Evolutionary conservation across 2,797 vertebrate genomes (phyloP).

Genomic region (Neomorphus geoffroyi): DNA sequence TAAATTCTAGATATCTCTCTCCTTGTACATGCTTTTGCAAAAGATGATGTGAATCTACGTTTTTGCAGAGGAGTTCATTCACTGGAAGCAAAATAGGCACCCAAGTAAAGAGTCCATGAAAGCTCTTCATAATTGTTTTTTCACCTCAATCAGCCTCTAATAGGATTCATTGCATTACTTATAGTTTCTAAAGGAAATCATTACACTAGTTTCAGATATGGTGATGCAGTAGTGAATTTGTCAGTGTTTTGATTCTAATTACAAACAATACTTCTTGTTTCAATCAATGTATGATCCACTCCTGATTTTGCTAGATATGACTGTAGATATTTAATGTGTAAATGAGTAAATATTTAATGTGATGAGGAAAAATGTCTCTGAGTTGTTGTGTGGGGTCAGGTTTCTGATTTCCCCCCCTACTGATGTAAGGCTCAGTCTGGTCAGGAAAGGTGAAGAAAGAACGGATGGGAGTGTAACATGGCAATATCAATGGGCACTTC

Average conservation of each 20-base stretch:
- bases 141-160: not conserved
- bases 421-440: fast-evolving
- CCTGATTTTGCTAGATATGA: not conserved
- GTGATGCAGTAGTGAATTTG: not conserved
- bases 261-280: not conserved
- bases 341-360: not conserved
- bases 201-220: not conserved
- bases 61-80: not conserved
- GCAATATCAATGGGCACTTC: not conserved
- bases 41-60: not conserved
- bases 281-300: not conserved
- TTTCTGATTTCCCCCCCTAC: not conserved
- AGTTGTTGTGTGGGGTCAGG: fast-evolving
- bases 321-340: too few relatives aligned
- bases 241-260: not conserved
- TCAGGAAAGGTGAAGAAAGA: not conserved
- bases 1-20: not conserved
- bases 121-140: not conserved
- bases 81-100: not conserved
- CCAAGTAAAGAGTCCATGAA: not conserved
- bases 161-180: not conserved
- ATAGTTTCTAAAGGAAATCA: not conserved
- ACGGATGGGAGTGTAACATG: not conserved
- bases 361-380: not conserved
- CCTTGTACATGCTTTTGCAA: not conserved